These are phyloP conservation scores for Ceratina australensis DNA, from an alignment of 1,140 invertebrate genomes.

Conservation along the genomic window DNA sequence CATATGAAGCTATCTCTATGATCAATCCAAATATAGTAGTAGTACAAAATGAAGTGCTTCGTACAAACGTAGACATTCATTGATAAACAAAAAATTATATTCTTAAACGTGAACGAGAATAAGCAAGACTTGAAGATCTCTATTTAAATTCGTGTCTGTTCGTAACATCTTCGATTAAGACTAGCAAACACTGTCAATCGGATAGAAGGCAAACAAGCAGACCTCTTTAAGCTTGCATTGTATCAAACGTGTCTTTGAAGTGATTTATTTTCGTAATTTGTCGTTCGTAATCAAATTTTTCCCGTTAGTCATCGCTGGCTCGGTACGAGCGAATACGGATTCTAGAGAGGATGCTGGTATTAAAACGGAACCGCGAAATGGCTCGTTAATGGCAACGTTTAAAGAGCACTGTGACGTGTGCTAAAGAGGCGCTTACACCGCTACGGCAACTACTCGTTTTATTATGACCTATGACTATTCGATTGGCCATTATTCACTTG, in stretches of 20 bases:
- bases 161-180: not conserved
- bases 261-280: constrained; percentile 15
- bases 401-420: constrained; percentile 6
- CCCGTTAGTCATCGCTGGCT: no score
- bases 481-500: constrained; percentile 58
- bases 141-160: not conserved
- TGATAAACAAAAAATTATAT: not conserved
- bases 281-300: not conserved
- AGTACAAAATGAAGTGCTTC: no score
- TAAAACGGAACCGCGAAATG: not conserved
- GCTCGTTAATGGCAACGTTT: not conserved
- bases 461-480: constrained; percentile 53
- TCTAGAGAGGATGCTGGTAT: not conserved
- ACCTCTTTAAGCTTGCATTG: no score
- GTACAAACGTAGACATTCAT: no score
- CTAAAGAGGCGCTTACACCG: constrained; percentile 26
- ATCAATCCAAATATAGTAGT: no score
- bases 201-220: not conserved
- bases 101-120: not conserved
- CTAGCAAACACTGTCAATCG: not conserved
- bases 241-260: no score
- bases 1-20: no score
- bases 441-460: constrained; percentile 29
- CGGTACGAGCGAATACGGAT: constrained; percentile 4
- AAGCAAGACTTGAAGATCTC: not conserved